phyloP scores from a whole-genome alignment of 1,140 invertebrate species.

The Schlechtendalia chinensis region DNA sequence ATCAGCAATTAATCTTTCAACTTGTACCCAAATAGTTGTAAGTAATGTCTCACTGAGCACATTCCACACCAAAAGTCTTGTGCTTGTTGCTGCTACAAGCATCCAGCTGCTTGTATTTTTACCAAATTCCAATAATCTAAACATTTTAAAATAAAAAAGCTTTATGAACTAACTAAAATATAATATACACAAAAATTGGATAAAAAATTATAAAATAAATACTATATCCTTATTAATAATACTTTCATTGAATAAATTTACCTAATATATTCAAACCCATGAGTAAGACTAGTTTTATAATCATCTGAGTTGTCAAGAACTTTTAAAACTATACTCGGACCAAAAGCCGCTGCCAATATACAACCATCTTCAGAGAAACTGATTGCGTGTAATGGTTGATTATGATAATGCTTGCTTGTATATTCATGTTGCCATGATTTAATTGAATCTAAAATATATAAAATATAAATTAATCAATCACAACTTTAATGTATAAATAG shows the following conservation, averaged over 20 bases:
- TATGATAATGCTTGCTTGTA: constrained; percentile 65
- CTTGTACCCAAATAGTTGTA: constrained; percentile 62
- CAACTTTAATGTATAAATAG: background rate
- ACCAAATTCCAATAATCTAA: constrained; percentile 66
- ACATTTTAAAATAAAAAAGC: constrained; percentile 48
- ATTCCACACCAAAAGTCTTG: constrained; percentile 70
- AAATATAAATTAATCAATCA: background rate
- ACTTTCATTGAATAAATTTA: constrained; percentile 35
- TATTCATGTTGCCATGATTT: constrained; percentile 59
- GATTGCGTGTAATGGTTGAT: constrained; percentile 61
- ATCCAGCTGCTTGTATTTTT: constrained; percentile 65
- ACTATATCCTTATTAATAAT: background rate
- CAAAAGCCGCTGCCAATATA: constrained; percentile 70
- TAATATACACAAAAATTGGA: background rate
- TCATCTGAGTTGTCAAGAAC: constrained; percentile 54
- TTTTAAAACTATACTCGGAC: constrained; percentile 71
- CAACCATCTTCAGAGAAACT: constrained; percentile 76
- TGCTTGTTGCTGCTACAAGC: constrained; percentile 62
- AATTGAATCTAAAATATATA: constrained; percentile 55
- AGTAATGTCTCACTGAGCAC: constrained; percentile 65
- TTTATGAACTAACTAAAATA: background rate
- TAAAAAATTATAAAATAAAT: background rate
- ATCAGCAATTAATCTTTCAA: constrained; percentile 62
- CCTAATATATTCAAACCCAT: constrained; percentile 49
- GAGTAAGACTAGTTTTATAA: constrained; percentile 50